phyloP scores from a whole-genome alignment of 2,888 invertebrate genomes.

The Phania funesta region DNA sequence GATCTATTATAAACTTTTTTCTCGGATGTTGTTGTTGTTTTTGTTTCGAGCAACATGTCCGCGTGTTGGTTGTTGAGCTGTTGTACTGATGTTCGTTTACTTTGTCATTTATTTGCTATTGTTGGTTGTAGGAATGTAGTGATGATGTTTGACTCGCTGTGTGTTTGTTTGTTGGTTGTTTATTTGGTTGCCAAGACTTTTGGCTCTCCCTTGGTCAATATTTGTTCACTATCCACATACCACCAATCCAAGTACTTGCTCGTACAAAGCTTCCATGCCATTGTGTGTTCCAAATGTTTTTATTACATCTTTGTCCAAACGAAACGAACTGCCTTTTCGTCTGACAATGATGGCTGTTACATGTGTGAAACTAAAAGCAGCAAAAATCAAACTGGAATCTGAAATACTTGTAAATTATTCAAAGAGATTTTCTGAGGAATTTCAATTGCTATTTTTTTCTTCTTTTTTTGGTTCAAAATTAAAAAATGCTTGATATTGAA shows the following conservation, averaged over 20 bases:
- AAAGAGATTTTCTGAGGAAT: too few species aligned
- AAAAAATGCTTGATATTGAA: too few species aligned
- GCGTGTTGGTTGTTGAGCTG: conserved; percentile 16
- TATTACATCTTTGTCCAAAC: background rate
- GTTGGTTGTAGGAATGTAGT: conserved; percentile 27
- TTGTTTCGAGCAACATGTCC: conserved; percentile 9
- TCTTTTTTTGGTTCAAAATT: too few species aligned
- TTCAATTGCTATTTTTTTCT: too few species aligned
- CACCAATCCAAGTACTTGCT: conserved; percentile 50
- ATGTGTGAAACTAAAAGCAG: conserved; percentile 21
- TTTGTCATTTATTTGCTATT: conserved; percentile 63
- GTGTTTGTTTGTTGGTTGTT: conserved; percentile 14
- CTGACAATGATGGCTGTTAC: conserved; percentile 46
- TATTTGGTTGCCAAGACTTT: conserved; percentile 62
- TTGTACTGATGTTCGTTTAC: conserved; percentile 29
- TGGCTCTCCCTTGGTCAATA: conserved; percentile 63
- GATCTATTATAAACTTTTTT: conserved; percentile 54
- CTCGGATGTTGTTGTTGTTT: background rate
- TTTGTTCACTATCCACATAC: conserved; percentile 63
- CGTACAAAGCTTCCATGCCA: conserved; percentile 47
- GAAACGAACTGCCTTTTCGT: conserved; percentile 54
- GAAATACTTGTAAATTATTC: conserved; percentile 35
- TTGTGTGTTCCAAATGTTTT: conserved; percentile 27
- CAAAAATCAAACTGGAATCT: background rate
- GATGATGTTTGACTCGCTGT: conserved; percentile 35